Base-by-base conservation (phyloP, 2,797 vertebrate genomes). In the Remorina albescens region DNA sequence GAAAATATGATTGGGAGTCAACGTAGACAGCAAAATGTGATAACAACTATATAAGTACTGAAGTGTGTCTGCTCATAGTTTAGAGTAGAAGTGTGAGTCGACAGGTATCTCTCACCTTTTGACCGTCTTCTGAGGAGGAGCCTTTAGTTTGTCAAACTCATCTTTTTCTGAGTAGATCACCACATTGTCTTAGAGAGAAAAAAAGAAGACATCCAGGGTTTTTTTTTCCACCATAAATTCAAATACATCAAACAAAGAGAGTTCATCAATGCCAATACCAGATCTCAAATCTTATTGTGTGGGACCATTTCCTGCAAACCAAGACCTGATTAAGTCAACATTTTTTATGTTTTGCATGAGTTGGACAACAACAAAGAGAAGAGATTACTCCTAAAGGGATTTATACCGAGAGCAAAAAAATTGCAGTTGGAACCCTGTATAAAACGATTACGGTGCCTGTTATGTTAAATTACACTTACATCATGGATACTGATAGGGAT, bases 131-230 rank as follows among this genome's bases (percentile, higher is more conserved):
- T 95, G 95, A 73, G 96, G 96, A 58, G 95, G 90, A 57, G 95
- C 94, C 64, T 98, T 96, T 62, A 98, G 90, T 90, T 99, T 98
- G 93, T 98, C 97, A n/a, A 98, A 99, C 78, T 99, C 97, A 1
- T 98, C 97, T 89, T 99, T 99, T 90, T 99, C 98, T 0, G 97
- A 88, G 88, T 96, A 99, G 81, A 97, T 98, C 82, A 97, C 97
- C 68, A 97, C 96, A 0, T 93, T 97, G 81, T 98, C 98, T 97
- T 85, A 12, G 84, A 80, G 76, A 51, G 21, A 61, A 30, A 50
- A 58, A 26, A 2, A 59, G 16, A 58, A 3, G 2, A 60, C 4
- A 15, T 0, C 54, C 7, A 53, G 46, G 44, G 12, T 21, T 26
- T 21, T 53, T 64, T 34, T 7, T 28, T 23, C 2, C 6, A 30